Conservation (phyloP, 2,113 vertebrate species). For the Chroicocephalus ridibundus region DNA sequence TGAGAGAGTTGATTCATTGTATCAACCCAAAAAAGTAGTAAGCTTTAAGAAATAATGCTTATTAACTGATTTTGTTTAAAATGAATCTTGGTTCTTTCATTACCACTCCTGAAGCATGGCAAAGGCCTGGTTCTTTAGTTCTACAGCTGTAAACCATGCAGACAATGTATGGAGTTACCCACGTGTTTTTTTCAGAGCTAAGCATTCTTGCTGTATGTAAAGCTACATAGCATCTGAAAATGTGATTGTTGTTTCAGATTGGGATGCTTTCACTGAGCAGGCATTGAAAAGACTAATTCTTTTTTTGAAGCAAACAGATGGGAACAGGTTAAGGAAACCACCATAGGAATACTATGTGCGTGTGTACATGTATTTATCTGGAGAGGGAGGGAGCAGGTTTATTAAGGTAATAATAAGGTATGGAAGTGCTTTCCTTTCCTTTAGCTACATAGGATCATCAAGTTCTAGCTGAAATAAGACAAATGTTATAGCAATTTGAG, state of each 20-base stretch:
- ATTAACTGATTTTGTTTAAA: not conserved
- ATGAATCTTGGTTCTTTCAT: not conserved
- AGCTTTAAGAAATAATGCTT: not conserved
- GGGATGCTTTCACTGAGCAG: not conserved
- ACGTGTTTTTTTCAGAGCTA: not conserved
- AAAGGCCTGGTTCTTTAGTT: not conserved
- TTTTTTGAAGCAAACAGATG: not conserved
- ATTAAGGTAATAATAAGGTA: not conserved
- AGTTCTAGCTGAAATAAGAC: not conserved
- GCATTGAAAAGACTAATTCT: not conserved
- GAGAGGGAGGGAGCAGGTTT: not conserved
- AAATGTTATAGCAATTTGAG: not conserved
- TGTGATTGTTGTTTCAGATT: not conserved
- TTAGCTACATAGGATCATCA: not conserved
- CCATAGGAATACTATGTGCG: not conserved
- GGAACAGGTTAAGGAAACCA: not conserved
- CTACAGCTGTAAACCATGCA: not conserved
- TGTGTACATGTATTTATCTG: not conserved
- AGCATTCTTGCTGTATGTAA: not conserved
- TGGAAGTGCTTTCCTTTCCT: not conserved
- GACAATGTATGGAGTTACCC: not conserved
- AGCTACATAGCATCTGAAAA: not conserved
- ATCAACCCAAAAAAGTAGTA: not conserved
- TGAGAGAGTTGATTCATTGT: not conserved
- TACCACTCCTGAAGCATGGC: fast-evolving